Percentiles rank a stretch among this genome's conserved stretches.
These are phyloP conservation scores for Echinarachnius parma DNA, from an alignment of 53 echinoderm and acorn worm genomes.

Conservation along the genomic window DNA sequence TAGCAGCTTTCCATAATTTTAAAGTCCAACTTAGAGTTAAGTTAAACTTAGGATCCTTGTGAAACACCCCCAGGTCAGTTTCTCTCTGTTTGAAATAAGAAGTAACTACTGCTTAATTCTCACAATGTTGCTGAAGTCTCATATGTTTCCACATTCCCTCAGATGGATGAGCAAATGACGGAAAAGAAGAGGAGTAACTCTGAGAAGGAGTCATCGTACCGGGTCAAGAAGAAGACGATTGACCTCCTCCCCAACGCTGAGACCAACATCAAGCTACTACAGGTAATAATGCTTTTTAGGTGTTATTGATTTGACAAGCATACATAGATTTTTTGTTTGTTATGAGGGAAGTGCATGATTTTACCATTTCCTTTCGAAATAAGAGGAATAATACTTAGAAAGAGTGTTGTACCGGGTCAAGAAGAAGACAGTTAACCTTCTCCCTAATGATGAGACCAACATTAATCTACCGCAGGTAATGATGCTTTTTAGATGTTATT, in stretches of 20 bases:
- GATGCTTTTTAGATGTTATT: neutral
- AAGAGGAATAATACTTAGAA: constrained; percentile 57
- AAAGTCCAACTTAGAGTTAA: no score
- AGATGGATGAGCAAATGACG: constrained; percentile 80
- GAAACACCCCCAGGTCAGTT: no score
- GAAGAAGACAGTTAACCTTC: constrained; percentile 88
- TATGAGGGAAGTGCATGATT: no score
- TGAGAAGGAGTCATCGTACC: constrained; percentile 64
- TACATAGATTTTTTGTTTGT: no score
- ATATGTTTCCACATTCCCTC: no score
- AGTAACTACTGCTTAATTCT: no score
- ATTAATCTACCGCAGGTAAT: constrained; percentile 84
- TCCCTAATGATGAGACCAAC: constrained; percentile 95
- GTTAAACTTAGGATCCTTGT: no score
- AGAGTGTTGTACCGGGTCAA: constrained; percentile 77
- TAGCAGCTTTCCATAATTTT: no score
- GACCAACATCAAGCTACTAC: constrained; percentile 84
- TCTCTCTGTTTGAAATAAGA: no score
- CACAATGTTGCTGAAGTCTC: no score
- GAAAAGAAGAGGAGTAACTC: constrained; percentile 52
- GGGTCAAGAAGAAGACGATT: constrained; percentile 93
- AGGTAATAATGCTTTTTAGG: constrained; percentile 48
- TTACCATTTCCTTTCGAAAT: no score
- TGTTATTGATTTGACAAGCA: neutral
- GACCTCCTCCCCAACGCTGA: constrained; percentile 95